These are phyloP conservation scores for Prunella fulvescens DNA, from an alignment of 2,113 vertebrate species.

Conservation along the genomic window DNA sequence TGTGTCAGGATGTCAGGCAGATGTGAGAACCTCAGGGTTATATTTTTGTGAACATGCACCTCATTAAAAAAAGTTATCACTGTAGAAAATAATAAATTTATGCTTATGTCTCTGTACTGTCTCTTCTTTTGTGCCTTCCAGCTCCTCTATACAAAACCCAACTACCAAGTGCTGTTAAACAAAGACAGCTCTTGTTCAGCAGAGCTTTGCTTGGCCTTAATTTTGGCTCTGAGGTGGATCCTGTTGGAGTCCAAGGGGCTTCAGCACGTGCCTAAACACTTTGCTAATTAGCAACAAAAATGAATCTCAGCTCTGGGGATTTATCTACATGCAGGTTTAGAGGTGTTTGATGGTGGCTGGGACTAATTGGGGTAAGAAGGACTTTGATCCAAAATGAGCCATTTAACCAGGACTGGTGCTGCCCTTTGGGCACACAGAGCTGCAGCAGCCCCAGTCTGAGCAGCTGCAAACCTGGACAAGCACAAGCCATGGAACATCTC, in stretches of 20 bases:
- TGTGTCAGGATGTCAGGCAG: background rate
- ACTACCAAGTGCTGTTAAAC: background rate
- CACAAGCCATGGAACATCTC: background rate
- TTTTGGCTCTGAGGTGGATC: background rate
- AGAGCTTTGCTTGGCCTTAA: background rate
- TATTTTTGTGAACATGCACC: background rate
- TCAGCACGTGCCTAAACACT: background rate
- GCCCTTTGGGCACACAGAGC: background rate
- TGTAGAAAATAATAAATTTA: background rate
- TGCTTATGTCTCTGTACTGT: background rate
- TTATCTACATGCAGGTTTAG: background rate
- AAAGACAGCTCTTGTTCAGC: background rate
- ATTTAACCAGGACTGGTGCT: rapidly evolving
- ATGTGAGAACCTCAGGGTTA: background rate
- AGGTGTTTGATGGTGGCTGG: background rate
- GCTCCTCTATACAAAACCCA: background rate
- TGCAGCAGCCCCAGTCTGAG: background rate
- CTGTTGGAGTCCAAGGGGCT: background rate
- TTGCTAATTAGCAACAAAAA: background rate
- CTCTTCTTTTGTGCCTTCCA: background rate
- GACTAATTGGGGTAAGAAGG: background rate
- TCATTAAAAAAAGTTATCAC: background rate
- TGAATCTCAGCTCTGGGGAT: background rate
- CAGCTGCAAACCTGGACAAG: background rate
- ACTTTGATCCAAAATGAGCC: background rate